A percentile compares a stretch with the other conserved stretches of the same genome.
Conservation (phyloP, 2,113 vertebrate genomes). For the Psilopogon haemacephalus region DNA sequence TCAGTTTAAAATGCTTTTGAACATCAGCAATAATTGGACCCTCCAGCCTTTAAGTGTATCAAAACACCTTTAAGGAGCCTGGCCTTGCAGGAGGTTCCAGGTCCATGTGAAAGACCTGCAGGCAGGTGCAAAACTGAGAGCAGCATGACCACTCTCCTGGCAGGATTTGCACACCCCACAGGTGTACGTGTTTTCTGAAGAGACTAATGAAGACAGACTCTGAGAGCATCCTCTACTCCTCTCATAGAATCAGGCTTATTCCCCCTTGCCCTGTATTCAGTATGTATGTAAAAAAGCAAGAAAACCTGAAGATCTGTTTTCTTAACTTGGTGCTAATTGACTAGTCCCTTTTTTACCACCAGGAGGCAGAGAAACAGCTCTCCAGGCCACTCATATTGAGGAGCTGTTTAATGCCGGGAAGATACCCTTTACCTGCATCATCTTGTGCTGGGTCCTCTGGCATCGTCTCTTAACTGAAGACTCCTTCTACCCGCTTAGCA, state of each 20-base stretch:
- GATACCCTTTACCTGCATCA: neutral
- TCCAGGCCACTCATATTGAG: neutral
- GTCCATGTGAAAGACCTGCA: neutral
- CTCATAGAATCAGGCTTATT: neutral
- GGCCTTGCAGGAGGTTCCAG: neutral
- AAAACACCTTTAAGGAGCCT: neutral
- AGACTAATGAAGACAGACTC: neutral
- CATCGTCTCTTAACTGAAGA: neutral
- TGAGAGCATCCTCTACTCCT: neutral
- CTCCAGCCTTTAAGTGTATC: neutral
- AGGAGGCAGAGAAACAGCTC: neutral
- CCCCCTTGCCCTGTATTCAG: no score
- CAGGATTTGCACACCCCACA: neutral
- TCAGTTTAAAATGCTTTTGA: conserved; percentile 5
- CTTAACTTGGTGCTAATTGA: neutral
- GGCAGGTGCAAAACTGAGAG: neutral
- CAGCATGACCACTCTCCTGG: neutral
- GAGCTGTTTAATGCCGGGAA: neutral
- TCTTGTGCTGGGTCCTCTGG: rapidly evolving
- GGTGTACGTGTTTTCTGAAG: neutral
- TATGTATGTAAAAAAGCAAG: neutral
- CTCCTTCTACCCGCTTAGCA: rapidly evolving
- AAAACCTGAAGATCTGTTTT: neutral
- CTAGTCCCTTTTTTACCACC: neutral
- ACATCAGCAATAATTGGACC: neutral